phyloP scores from a whole-genome alignment of 2,888 invertebrate species.

The Cantharis nigra region DNA sequence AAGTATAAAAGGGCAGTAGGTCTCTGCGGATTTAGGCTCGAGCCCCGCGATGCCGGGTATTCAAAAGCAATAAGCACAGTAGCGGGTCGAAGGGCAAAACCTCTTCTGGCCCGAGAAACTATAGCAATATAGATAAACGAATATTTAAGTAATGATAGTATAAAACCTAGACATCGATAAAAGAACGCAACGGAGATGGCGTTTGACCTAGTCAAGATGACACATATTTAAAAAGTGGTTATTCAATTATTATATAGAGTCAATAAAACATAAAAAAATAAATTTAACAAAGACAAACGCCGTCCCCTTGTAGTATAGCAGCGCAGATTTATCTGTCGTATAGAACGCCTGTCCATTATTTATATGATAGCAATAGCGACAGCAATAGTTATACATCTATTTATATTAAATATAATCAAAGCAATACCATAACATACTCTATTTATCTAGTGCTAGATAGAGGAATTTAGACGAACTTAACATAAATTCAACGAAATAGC shows the following conservation, averaged over 20 bases:
- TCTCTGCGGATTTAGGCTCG: slow-evolving; percentile 42
- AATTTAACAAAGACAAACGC: slow-evolving; percentile 25
- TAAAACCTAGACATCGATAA: slow-evolving; percentile 31
- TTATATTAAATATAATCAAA: slow-evolving; percentile 51
- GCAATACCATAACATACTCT: slow-evolving; percentile 52
- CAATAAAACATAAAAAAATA: slow-evolving; percentile 10
- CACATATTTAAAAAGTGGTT: slow-evolving; percentile 2
- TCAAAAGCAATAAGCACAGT: slow-evolving; percentile 59
- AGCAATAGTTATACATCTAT: slow-evolving; percentile 52
- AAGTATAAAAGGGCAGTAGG: slow-evolving; percentile 40
- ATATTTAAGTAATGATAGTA: slow-evolving; percentile 39
- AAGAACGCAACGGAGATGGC: slow-evolving; percentile 32
- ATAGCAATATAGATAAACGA: slow-evolving; percentile 57
- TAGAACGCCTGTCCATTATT: slow-evolving; percentile 51
- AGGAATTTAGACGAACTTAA: slow-evolving; percentile 42
- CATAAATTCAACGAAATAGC: slow-evolving; percentile 45
- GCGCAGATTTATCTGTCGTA: not conserved
- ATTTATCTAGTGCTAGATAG: slow-evolving; percentile 51
- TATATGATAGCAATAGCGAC: slow-evolving; percentile 53
- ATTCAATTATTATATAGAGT: slow-evolving; percentile 25
- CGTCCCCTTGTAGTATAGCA: slow-evolving; percentile 47
- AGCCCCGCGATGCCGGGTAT: slow-evolving; percentile 57
- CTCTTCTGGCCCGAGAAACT: slow-evolving; percentile 49
- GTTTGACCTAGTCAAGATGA: slow-evolving; percentile 24
- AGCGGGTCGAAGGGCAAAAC: slow-evolving; percentile 41